Evolutionary conservation across 2,888 invertebrate species (phyloP).

Genomic region (Villa cingulata): DNA sequence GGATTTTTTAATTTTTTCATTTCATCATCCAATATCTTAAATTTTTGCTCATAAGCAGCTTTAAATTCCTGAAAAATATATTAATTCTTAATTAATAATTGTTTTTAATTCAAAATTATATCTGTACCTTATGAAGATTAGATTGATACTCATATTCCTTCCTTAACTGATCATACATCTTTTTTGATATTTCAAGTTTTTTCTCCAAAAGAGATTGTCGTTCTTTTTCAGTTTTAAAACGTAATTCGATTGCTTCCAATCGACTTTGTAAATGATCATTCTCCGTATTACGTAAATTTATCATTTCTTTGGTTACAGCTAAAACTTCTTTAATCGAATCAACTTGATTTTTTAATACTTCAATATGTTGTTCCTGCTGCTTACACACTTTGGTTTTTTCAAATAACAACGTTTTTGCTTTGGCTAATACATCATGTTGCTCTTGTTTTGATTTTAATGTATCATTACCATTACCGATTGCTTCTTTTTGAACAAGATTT

Average conservation of each 20-base stretch:
- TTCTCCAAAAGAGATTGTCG: slow-evolving; percentile 52
- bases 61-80: slow-evolving; percentile 42
- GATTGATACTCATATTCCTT: slow-evolving; percentile 67
- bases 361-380: slow-evolving; percentile 66
- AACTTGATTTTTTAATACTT: slow-evolving; percentile 56
- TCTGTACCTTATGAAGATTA: slow-evolving; percentile 50
- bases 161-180: slow-evolving; percentile 60
- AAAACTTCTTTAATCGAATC: slow-evolving; percentile 67
- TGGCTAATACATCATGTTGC: slow-evolving; percentile 40
- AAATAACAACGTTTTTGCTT: slow-evolving; percentile 56
- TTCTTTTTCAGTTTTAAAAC: slow-evolving; percentile 58
- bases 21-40: slow-evolving; percentile 27
- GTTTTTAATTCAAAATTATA: background rate
- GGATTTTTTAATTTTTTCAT: background rate
- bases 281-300: slow-evolving; percentile 66
- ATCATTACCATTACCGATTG: slow-evolving; percentile 27
- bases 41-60: slow-evolving; percentile 52
- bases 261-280: slow-evolving; percentile 61
- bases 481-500: slow-evolving; percentile 30
- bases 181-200: slow-evolving; percentile 56
- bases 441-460: slow-evolving; percentile 31
- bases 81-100: background rate
- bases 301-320: slow-evolving; percentile 63
- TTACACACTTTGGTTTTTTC: slow-evolving; percentile 63
- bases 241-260: slow-evolving; percentile 52